phyloP scores from a whole-genome alignment of 1,140 invertebrate genomes.

The Drosophila aff. region DNA sequence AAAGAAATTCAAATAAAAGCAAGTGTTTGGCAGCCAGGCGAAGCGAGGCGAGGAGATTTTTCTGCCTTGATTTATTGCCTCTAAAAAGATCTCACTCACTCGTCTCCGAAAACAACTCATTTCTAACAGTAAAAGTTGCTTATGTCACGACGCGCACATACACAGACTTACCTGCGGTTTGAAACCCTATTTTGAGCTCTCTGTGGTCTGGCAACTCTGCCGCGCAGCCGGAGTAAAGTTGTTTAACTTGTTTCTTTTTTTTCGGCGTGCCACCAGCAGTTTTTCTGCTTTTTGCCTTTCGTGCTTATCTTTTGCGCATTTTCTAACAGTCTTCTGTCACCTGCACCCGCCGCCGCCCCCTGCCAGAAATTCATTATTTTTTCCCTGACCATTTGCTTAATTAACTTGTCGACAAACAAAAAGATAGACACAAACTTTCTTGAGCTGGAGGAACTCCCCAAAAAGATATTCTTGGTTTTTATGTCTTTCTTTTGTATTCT shows the following conservation, averaged over 20 bases:
- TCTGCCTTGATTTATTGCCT: slow-evolving; percentile 24
- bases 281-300: slow-evolving; percentile 59
- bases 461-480: slow-evolving; percentile 33
- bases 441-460: slow-evolving; percentile 35
- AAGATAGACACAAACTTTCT: slow-evolving; percentile 29
- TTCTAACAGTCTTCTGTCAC: slow-evolving; percentile 56
- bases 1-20: slow-evolving; percentile 28
- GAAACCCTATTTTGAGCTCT: slow-evolving; percentile 52
- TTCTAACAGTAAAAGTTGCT: slow-evolving; percentile 83
- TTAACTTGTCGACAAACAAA: slow-evolving; percentile 63
- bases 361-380: slow-evolving; percentile 42
- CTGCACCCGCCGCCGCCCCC: slow-evolving; percentile 8
- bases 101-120: slow-evolving; percentile 60
- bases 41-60: slow-evolving; percentile 34
- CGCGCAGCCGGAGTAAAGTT: slow-evolving; percentile 62
- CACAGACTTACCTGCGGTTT: slow-evolving; percentile 19
- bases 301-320: slow-evolving; percentile 72
- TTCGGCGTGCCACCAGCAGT: slow-evolving; percentile 75
- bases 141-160: slow-evolving; percentile 70
- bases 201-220: slow-evolving; percentile 66
- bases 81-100: slow-evolving; percentile 32
- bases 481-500: slow-evolving; percentile 25
- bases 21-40: slow-evolving; percentile 53
- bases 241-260: slow-evolving; percentile 81
- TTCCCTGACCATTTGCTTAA: slow-evolving; percentile 53